Evolutionary conservation across 2,888 invertebrate genomes (phyloP).

Genomic region (Tetragnatha montana): DNA sequence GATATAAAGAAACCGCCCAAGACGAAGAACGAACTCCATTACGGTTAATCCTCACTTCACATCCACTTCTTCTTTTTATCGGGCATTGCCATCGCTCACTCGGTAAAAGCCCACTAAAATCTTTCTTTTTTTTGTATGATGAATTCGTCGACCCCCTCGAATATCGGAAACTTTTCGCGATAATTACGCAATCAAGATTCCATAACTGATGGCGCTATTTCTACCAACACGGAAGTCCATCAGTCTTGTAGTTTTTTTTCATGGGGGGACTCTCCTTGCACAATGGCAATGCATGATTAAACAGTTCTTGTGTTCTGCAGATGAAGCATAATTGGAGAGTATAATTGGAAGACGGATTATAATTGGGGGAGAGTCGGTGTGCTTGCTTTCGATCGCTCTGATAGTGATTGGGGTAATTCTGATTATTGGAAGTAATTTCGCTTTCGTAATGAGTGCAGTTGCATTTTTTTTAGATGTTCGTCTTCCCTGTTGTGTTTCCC

Average conservation of each 20-base stretch:
- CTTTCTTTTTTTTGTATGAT: not conserved
- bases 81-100: not conserved
- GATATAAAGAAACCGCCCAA: too few species aligned
- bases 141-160: not conserved
- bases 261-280: not conserved
- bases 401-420: not conserved
- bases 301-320: not conserved
- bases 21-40: too few species aligned
- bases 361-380: not conserved
- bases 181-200: not conserved
- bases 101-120: not conserved
- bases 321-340: not conserved
- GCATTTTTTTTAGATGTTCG: not conserved
- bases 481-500: too few species aligned
- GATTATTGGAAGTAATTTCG: not conserved
- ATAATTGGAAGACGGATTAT: not conserved
- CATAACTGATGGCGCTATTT: not conserved
- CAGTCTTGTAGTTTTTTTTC: not conserved
- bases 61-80: too few species aligned
- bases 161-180: not conserved
- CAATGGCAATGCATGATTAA: not conserved
- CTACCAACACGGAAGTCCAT: not conserved
- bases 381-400: not conserved
- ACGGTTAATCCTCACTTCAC: too few species aligned
- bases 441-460: not conserved